Percentiles rank a stretch among this genome's conserved stretches.
Conservation (phyloP, 2,797 vertebrate species). For the Cossypha polioptera region DNA sequence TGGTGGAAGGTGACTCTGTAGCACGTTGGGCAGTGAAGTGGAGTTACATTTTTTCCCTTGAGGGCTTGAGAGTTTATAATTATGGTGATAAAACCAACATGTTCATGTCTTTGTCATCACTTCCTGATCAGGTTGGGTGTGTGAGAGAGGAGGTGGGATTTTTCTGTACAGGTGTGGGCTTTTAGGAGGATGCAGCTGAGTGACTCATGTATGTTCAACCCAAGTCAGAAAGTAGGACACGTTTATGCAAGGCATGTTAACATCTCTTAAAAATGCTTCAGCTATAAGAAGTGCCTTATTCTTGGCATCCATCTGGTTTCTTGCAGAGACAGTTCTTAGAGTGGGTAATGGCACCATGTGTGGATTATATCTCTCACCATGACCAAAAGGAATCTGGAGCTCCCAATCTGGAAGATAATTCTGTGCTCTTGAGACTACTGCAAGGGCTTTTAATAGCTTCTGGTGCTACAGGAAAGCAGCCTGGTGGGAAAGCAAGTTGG, state of each 20-base stretch:
- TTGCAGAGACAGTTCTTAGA: conserved; percentile 5
- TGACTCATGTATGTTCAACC: conserved; percentile 1
- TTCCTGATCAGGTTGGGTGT: background rate
- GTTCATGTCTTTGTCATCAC: background rate
- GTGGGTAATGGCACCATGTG: conserved; percentile 26
- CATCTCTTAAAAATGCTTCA: conserved; percentile 25
- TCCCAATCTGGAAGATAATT: conserved; percentile 51
- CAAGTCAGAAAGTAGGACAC: conserved; percentile 46
- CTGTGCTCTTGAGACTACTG: background rate
- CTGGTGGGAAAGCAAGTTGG: background rate
- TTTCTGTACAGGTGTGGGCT: background rate
- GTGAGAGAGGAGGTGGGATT: background rate
- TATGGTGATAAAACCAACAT: background rate
- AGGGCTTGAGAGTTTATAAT: background rate
- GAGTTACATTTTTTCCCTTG: background rate
- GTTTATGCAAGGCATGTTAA: conserved; percentile 44
- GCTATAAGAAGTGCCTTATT: conserved; percentile 55
- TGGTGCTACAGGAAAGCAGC: conserved; percentile 2
- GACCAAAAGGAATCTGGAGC: conserved; percentile 45
- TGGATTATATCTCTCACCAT: conserved; percentile 31
- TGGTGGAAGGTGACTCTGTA: background rate
- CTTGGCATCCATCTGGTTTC: conserved; percentile 52
- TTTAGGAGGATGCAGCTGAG: background rate
- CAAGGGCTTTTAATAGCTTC: conserved; percentile 34
- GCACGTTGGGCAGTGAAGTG: accelerated